Evolutionary conservation across 2,797 vertebrate genomes (phyloP), one percentile per base, ranked within the genome.

Genomic region (Avahi laniger): DNA sequence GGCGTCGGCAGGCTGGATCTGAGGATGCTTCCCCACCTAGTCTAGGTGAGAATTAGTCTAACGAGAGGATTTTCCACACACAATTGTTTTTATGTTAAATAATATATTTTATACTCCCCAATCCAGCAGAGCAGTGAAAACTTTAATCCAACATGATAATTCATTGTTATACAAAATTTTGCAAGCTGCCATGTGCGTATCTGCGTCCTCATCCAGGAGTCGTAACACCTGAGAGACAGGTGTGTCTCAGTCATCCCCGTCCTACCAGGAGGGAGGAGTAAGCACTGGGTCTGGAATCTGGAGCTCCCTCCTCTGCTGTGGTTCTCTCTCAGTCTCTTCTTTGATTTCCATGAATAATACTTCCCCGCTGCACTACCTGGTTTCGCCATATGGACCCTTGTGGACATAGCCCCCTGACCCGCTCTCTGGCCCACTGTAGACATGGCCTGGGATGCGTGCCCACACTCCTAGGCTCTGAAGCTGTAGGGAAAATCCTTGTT

Each of bases 81-180:
- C 41, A 61, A 54, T 30, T 59, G 13, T 83, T 73, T 93, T 79
- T 91, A 95, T 91, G 69, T 78, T 54, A 63, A 86, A 33, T 70
- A 17, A 17, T 94, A 57, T 95, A 92, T 95, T 75, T 80, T 86
- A 80, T n/a, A 18, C 33, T 8, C 30, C 24, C 91, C 46, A 91
- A 57, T 70, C 41, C 83, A 89, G 80, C 72, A 33, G 28, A 93
- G 67, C 91, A 57, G 67, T 46, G 78, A 92, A 76, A 92, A 93
- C 72, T 92, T 83, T 85, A 95, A 91, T 94, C 75, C 46, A 80
- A 46, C 24, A 22, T 80, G 93, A 70, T 90, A 89, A 97, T 63
- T 97, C 85, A 97, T 43, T 0, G 0, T 26, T 2, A 30, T 26
- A 38, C 85, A 78, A 69, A 81, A 38, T 13, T 85, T 88, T 52